These are phyloP conservation scores for Galerucella calmariensis DNA, from an alignment of 2,888 invertebrate species.

Conservation along the genomic window DNA sequence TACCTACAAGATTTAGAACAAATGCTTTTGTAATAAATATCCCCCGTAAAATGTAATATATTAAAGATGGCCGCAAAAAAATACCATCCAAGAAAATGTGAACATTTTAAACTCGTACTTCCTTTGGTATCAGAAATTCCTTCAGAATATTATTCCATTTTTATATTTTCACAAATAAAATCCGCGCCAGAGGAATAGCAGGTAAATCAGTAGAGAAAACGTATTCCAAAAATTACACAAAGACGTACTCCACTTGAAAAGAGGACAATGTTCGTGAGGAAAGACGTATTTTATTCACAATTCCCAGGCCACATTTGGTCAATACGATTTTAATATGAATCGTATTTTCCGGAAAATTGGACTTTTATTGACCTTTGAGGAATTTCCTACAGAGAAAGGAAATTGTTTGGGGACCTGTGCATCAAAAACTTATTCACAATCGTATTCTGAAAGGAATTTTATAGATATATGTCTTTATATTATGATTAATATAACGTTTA, in stretches of 20 bases:
- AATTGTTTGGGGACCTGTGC: slow-evolving; percentile 34
- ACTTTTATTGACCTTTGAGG: slow-evolving; percentile 35
- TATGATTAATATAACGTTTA: background rate
- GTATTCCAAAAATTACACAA: slow-evolving; percentile 19
- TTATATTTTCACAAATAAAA: background rate
- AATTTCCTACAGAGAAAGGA: slow-evolving; percentile 29
- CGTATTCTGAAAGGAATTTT: slow-evolving; percentile 6
- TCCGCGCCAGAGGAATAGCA: background rate
- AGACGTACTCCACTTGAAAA: slow-evolving; percentile 12
- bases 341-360: slow-evolving; percentile 36
- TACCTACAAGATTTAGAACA: too few relatives aligned
- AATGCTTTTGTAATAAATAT: too few relatives aligned
- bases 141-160: background rate
- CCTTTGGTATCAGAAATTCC: background rate
- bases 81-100: background rate
- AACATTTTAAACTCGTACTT: background rate
- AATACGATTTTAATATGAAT: slow-evolving; percentile 36
- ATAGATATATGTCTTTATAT: background rate
- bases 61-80: background rate
- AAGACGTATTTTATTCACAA: slow-evolving; percentile 33
- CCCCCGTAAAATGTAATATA: too few relatives aligned
- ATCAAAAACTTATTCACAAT: slow-evolving; percentile 24
- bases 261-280: slow-evolving; percentile 29
- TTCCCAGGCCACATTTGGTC: slow-evolving; percentile 33
- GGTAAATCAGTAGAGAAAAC: slow-evolving; percentile 8